phyloP scores from a whole-genome alignment of 2,888 invertebrate species.

The Scaptodrosophila latifasciaeformis region DNA sequence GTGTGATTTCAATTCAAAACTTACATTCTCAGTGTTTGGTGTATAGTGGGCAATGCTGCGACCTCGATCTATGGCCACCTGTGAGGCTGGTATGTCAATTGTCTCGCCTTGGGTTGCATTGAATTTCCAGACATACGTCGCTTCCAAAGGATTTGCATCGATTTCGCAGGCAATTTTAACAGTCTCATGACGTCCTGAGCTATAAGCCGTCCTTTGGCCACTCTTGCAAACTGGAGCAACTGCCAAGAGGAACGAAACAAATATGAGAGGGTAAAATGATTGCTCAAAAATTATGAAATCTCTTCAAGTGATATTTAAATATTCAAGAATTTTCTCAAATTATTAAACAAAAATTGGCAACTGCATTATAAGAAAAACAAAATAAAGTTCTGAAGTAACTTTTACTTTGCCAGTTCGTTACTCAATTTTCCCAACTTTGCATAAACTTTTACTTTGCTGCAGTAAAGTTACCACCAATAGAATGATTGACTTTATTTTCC shows the following conservation, averaged over 20 bases:
- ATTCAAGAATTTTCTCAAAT: no score
- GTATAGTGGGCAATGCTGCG: constrained; percentile 82
- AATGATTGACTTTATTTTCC: no score
- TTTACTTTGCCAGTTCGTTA: no score
- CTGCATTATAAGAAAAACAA: no score
- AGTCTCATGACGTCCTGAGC: constrained; percentile 83
- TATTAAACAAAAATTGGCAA: no score
- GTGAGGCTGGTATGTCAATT: constrained; percentile 81
- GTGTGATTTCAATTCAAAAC: constrained; percentile 38
- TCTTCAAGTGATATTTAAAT: no score
- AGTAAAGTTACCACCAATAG: no score
- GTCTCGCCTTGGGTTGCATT: constrained; percentile 82
- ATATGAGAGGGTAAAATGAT: no score
- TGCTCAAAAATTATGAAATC: no score
- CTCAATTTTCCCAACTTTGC: no score
- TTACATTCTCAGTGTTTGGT: constrained; percentile 81
- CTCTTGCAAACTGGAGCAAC: constrained; percentile 84
- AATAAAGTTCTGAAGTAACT: no score
- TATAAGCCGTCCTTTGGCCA: constrained; percentile 82
- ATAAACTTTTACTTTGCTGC: no score
- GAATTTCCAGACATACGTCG: constrained; percentile 84
- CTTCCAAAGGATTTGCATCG: constrained; percentile 83
- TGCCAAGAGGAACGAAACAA: constrained; percentile 64
- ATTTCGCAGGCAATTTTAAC: constrained; percentile 83
- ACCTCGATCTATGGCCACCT: constrained; percentile 79